Evolutionary conservation across 2,797 vertebrate species (phyloP).

Genomic region (Muscicapa comitata): DNA sequence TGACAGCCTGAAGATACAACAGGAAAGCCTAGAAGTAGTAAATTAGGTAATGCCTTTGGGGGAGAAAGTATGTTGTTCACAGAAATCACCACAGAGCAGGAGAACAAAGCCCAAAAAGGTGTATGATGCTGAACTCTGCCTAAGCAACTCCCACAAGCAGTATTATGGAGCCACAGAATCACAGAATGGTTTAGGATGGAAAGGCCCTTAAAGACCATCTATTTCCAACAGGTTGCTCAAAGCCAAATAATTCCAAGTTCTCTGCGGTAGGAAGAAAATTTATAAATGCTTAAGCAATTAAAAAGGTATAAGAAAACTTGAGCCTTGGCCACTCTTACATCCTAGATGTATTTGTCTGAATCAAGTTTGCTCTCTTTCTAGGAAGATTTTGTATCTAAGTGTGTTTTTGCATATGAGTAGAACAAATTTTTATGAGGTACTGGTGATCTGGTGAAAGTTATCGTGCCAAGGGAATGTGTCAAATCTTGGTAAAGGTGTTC

Average conservation of each 20-base stretch:
- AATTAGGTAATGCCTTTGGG: neutral
- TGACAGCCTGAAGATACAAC: neutral
- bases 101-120: neutral
- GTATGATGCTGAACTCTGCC: neutral
- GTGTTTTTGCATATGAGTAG: neutral
- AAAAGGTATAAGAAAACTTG: neutral
- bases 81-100: neutral
- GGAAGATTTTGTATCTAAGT: neutral
- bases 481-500: neutral
- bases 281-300: neutral
- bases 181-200: neutral
- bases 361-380: neutral
- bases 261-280: neutral
- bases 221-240: neutral
- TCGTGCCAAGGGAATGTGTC: accelerated
- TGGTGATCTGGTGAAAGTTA: neutral
- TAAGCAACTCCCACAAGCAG: neutral
- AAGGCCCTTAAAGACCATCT: neutral
- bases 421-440: neutral
- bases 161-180: neutral
- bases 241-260: neutral
- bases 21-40: neutral
- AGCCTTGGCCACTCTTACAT: neutral
- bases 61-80: neutral
- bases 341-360: neutral